Conservation (phyloP, 2,113 vertebrate genomes). For the Dasyornis broadbenti region DNA sequence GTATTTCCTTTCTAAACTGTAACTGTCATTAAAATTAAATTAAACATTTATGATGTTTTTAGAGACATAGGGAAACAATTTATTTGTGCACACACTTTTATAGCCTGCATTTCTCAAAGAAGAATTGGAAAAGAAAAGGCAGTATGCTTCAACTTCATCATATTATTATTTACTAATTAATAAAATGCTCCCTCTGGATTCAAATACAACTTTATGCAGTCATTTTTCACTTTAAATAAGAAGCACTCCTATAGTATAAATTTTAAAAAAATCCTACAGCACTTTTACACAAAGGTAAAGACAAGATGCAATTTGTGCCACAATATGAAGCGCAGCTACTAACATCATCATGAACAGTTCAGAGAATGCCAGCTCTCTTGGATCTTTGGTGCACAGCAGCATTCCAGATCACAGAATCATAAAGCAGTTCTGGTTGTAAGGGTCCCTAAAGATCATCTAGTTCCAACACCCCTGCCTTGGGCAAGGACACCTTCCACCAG, state of each 20-base stretch:
- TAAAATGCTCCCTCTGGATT: not conserved
- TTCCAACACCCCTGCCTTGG: not conserved
- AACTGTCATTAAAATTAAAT: not conserved
- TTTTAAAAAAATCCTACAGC: too few relatives aligned
- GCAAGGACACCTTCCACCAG: not conserved
- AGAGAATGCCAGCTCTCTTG: accelerated
- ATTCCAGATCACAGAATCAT: not conserved
- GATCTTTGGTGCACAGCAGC: not conserved
- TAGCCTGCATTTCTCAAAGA: not conserved
- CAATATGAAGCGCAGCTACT: not conserved
- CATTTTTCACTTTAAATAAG: not conserved
- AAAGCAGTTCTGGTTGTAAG: not conserved
- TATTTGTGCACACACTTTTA: not conserved
- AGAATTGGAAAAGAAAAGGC: not conserved
- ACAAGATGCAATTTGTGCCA: not conserved
- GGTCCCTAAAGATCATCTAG: not conserved
- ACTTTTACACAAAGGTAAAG: not conserved
- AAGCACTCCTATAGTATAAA: not conserved
- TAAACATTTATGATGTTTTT: not conserved
- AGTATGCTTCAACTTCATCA: not conserved
- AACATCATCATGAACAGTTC: not conserved
- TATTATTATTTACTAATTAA: not conserved
- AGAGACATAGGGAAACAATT: not conserved
- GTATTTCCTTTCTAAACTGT: not conserved
- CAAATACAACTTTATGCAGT: not conserved